Conservation (phyloP, 2,888 invertebrate genomes). For the Epirrhoe alternata region DNA sequence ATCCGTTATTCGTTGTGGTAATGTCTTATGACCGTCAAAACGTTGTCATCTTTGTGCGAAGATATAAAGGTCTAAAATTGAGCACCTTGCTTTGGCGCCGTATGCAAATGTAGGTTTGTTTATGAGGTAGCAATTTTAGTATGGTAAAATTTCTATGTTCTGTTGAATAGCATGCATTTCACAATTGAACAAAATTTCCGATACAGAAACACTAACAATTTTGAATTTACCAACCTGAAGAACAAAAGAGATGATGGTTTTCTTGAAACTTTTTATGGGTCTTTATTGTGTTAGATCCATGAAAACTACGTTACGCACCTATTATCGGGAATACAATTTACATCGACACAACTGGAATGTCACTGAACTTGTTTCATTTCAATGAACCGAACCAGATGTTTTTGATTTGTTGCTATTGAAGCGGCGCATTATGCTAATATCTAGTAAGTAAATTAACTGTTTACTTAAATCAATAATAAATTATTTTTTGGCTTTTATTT, state of each 20-base stretch:
- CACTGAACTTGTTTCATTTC: conserved; percentile 48
- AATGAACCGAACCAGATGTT: conserved; percentile 47
- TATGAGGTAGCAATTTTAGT: conserved; percentile 29
- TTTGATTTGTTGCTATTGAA: conserved; percentile 45
- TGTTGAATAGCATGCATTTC: conserved; percentile 21
- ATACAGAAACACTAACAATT: conserved; percentile 14
- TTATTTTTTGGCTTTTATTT: conserved; percentile 9
- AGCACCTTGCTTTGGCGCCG: conserved; percentile 13
- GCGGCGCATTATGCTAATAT: conserved; percentile 42
- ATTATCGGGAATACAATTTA: conserved; percentile 38
- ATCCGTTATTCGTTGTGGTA: conserved; percentile 53
- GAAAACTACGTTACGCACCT: conserved; percentile 26
- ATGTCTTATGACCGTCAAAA: conserved; percentile 38
- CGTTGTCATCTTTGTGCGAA: conserved; percentile 37
- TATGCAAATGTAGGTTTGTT: conserved; percentile 31
- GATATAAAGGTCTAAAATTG: conserved; percentile 37
- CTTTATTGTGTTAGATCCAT: conserved; percentile 8
- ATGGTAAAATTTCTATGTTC: conserved; percentile 24
- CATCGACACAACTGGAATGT: conserved; percentile 44
- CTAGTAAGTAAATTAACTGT: conserved; percentile 34
- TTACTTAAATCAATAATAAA: conserved; percentile 21
- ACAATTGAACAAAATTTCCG: conserved; percentile 22
- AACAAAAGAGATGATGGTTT: neutral
- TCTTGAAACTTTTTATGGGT: neutral
- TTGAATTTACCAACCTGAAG: conserved; percentile 8